Evolutionary conservation across 2,888 invertebrate genomes (phyloP).

Genomic region (Noctua comes): DNA sequence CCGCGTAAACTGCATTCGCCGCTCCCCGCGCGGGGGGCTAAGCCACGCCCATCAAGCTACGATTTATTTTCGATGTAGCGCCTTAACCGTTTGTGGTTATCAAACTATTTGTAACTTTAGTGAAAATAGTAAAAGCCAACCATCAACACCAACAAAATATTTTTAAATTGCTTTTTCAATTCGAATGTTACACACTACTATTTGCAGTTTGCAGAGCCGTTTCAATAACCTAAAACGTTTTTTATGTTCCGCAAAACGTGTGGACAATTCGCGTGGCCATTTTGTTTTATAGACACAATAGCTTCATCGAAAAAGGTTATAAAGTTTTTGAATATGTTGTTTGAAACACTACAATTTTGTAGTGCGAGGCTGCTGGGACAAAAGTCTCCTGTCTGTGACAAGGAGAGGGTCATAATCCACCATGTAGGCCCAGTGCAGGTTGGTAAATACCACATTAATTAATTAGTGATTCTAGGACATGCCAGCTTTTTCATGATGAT

Average conservation of each 20-base stretch:
- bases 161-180: conserved; percentile 36
- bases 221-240: conserved; percentile 48
- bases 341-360: background rate
- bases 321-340: conserved; percentile 18
- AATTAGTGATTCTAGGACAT: background rate
- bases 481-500: background rate
- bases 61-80: too few species aligned
- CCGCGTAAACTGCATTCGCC: too few species aligned
- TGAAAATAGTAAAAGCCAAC: conserved; percentile 16
- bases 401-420: background rate
- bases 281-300: conserved; percentile 39
- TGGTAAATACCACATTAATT: background rate
- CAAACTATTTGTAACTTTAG: background rate
- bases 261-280: conserved; percentile 20
- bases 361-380: background rate
- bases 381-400: background rate
- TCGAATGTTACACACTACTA: conserved; percentile 26
- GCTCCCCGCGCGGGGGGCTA: too few species aligned
- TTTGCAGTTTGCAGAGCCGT: conserved; percentile 25
- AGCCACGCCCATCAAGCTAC: too few species aligned
- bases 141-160: conserved; percentile 8
- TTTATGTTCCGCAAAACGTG: conserved; percentile 33
- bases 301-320: conserved; percentile 27
- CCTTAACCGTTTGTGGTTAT: background rate
- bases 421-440: background rate